Conservation (phyloP, 2,888 invertebrate genomes). For the Liodrosophila aerea region DNA sequence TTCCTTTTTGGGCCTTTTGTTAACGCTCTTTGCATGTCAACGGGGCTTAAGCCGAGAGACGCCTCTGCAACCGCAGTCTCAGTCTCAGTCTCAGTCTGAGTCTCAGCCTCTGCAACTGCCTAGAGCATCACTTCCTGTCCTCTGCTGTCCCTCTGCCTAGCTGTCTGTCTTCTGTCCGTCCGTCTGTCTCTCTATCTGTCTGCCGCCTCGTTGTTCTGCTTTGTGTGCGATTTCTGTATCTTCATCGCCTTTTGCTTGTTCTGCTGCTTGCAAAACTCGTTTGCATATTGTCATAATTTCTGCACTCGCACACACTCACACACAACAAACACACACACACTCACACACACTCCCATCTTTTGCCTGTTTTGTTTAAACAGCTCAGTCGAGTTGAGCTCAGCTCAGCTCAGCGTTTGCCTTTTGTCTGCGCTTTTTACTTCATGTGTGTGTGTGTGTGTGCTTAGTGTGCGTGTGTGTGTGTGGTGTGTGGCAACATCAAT, state of each 20-base stretch:
- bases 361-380: constrained; percentile 63
- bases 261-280: constrained; percentile 66
- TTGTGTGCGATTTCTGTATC: constrained; percentile 60
- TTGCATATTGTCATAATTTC: constrained; percentile 78
- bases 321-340: constrained; percentile 10
- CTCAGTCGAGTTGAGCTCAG: constrained; percentile 46
- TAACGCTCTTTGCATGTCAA: constrained; percentile 70
- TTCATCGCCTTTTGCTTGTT: constrained; percentile 52
- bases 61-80: constrained; percentile 44
- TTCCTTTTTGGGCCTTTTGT: constrained; percentile 48
- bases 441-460: too few relatives aligned
- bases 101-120: constrained; percentile 47
- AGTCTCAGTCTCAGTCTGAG: constrained; percentile 21
- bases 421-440: constrained; percentile 10
- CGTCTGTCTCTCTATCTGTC: constrained; percentile 29
- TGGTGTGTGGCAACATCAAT: background rate
- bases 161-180: constrained; percentile 19
- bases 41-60: constrained; percentile 59
- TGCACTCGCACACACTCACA: constrained; percentile 48
- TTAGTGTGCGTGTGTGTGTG: too few relatives aligned
- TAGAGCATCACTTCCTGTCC: constrained; percentile 59
- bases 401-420: constrained; percentile 39
- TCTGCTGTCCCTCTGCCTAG: constrained; percentile 9
- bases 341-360: constrained; percentile 12
- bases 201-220: constrained; percentile 59